Base-by-base conservation (phyloP, 2,113 vertebrate species). In the Loxodonta africana region DNA sequence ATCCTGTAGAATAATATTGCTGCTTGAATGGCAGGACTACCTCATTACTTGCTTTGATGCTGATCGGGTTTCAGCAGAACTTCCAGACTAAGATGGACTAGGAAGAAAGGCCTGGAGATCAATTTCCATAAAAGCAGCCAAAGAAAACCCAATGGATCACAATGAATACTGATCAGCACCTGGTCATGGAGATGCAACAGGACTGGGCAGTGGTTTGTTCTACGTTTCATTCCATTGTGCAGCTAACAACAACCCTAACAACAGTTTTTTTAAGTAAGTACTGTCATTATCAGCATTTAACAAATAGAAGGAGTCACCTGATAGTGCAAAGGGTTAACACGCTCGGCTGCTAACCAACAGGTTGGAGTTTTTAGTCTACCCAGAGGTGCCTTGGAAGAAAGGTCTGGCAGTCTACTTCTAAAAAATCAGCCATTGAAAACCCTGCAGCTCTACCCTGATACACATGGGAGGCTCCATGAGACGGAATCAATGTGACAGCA, bases 1-100 rank as follows among this genome's bases (percentile, higher is more conserved):
- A 18, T 25, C 0, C 0, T 23, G 37, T 9, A 25, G 83, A 74
- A 46, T 10, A 0, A 69, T 33, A n/a, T 33, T 1, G 8, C 3
- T 78, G 8, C 11, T 26, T 21, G 30, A 67, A 69, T 2, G 46
- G 85, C 30, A 46, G 18, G 12, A 20, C n/a, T 4, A 6, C 33
- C 41, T 23, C 15, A 8, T 5, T 8, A 60, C n/a, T n/a, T 25
- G 17, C 67, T 28, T n/a, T 33, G 44, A 51, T 8, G n/a, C 71
- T n/a, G 71, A 41, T 41, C 33, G 6, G 71, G n/a, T 37, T 74
- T 74, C 37, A 23, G n/a, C 73, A 41, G 20, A 41, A 41, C 33
- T 74, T 74, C 73, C 21, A 44, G 20, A 20, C 6, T 6, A 23
- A 73, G n/a, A 8, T 37, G n/a, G 71, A 74, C 18, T 74, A 41